These are phyloP conservation scores for Caenorhabditis sulstoni DNA, from an alignment of 2,888 invertebrate genomes.

Conservation along the genomic window DNA sequence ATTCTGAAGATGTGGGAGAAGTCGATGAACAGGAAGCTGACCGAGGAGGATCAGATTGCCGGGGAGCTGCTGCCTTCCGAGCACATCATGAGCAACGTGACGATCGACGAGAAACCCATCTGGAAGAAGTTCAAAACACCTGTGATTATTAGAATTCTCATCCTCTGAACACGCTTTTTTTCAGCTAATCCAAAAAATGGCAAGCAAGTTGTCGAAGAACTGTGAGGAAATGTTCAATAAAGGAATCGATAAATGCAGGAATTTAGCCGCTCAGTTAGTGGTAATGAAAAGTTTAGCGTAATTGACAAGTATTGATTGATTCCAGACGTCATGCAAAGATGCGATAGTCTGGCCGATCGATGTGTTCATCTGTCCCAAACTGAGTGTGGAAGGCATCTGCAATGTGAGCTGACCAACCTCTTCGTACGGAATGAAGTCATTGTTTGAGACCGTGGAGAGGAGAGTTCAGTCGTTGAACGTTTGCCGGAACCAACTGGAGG, in stretches of 20 bases:
- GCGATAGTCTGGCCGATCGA: slow-evolving; percentile 53
- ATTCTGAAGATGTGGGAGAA: slow-evolving; percentile 54
- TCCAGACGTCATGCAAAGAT: slow-evolving; percentile 41
- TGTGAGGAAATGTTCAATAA: slow-evolving; percentile 74
- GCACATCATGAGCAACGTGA: slow-evolving; percentile 31
- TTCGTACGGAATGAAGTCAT: neutral
- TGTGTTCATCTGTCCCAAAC: slow-evolving; percentile 55
- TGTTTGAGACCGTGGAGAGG: slow-evolving; percentile 48
- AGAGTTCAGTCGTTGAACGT: slow-evolving; percentile 48
- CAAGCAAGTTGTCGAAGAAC: slow-evolving; percentile 64
- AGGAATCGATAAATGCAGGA: slow-evolving; percentile 70
- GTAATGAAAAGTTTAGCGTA: slow-evolving; percentile 1
- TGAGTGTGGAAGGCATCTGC: slow-evolving; percentile 67
- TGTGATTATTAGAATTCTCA: neutral
- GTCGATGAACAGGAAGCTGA: slow-evolving; percentile 47
- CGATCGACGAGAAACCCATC: slow-evolving; percentile 46
- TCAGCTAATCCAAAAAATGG: slow-evolving; percentile 63
- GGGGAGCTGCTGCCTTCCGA: slow-evolving; percentile 33
- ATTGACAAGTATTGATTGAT: neutral
- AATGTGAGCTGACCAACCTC: slow-evolving; percentile 47
- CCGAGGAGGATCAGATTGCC: slow-evolving; percentile 42
- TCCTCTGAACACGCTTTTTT: slow-evolving; percentile 8
- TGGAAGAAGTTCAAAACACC: slow-evolving; percentile 64
- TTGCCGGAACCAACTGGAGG: slow-evolving; percentile 47
- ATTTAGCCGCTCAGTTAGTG: slow-evolving; percentile 42